These are phyloP conservation scores for Falco punctatus DNA, from an alignment of 2,113 vertebrate genomes.

Conservation along the genomic window DNA sequence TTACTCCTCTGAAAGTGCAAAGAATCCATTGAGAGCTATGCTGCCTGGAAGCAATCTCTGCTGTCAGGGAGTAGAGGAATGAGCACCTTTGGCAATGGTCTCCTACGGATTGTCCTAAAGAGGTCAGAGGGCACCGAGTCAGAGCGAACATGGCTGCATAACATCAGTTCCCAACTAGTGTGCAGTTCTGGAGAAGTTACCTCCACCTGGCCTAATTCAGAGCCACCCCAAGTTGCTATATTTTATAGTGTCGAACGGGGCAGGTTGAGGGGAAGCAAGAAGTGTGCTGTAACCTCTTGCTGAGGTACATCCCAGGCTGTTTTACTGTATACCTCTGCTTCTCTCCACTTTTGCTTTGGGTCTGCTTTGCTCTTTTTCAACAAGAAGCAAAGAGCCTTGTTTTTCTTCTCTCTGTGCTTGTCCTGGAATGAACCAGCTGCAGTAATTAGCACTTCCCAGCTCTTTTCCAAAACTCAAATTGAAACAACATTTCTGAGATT, in stretches of 20 bases:
- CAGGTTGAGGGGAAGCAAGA: neutral
- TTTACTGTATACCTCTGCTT: neutral
- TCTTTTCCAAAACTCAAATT: slow-evolving; percentile 25
- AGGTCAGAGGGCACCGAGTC: neutral
- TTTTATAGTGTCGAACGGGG: neutral
- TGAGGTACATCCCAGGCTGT: neutral
- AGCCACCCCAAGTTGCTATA: neutral
- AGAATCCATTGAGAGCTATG: neutral
- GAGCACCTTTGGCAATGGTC: neutral
- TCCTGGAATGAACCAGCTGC: neutral
- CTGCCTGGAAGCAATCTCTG: neutral
- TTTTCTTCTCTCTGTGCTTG: neutral
- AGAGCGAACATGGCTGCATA: rapidly evolving
- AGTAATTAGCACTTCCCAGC: slow-evolving; percentile 12
- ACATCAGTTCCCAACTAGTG: neutral
- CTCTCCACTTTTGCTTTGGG: neutral
- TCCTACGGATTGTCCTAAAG: neutral
- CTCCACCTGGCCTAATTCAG: neutral
- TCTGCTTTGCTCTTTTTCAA: neutral
- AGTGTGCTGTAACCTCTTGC: rapidly evolving
- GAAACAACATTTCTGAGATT: slow-evolving; percentile 6
- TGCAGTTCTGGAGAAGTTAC: neutral
- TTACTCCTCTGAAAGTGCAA: neutral
- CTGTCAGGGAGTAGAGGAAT: neutral
- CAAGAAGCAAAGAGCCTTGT: neutral